A percentile compares a stretch with the other conserved stretches of the same genome.
phyloP scores from a whole-genome alignment of 1,140 invertebrate species.

The Drosophila lacteicornis region DNA sequence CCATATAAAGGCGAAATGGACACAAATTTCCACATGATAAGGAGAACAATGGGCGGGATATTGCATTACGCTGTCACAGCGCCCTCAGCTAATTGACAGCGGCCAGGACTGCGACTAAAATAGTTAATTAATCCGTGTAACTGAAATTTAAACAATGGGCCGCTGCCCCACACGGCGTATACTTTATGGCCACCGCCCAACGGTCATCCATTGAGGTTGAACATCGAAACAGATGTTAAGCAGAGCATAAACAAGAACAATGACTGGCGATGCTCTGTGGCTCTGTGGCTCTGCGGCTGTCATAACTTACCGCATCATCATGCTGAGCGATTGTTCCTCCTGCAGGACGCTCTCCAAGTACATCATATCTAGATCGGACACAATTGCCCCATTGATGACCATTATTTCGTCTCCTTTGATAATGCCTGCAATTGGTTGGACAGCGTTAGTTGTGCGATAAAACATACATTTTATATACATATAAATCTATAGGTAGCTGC shows the following conservation, averaged over 20 bases:
- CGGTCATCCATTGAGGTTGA: conserved; percentile 21
- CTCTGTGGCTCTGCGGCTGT: conserved; percentile 11
- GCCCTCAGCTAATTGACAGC: conserved; percentile 45
- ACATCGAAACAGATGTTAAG: conserved; percentile 52
- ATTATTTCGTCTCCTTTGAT: conserved; percentile 99
- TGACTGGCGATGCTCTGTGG: conserved; percentile 25
- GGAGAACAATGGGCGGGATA: conserved; percentile 43
- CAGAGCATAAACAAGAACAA: conserved; percentile 48
- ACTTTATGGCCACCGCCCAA: conserved; percentile 10
- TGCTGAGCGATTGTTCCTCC: conserved; percentile 97
- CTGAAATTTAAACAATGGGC: conserved; percentile 62
- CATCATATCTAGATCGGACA: conserved; percentile 99
- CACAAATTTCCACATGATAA: conserved; percentile 31
- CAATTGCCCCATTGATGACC: conserved; percentile 99
- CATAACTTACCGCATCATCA: conserved; percentile 94
- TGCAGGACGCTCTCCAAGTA: conserved; percentile 98
- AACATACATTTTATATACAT: conserved; percentile 11
- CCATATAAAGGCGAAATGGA: conserved; percentile 33
- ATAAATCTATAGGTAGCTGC: conserved; percentile 24
- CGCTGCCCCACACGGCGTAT: conserved; percentile 13
- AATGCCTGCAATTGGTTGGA: conserved; percentile 90
- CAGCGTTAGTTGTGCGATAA: conserved; percentile 35
- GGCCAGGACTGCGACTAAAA: conserved; percentile 44
- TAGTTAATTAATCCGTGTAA: conserved; percentile 74
- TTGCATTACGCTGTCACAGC: conserved; percentile 43